Evolutionary conservation across 2,888 invertebrate species (phyloP).

Genomic region (Emesis russula): DNA sequence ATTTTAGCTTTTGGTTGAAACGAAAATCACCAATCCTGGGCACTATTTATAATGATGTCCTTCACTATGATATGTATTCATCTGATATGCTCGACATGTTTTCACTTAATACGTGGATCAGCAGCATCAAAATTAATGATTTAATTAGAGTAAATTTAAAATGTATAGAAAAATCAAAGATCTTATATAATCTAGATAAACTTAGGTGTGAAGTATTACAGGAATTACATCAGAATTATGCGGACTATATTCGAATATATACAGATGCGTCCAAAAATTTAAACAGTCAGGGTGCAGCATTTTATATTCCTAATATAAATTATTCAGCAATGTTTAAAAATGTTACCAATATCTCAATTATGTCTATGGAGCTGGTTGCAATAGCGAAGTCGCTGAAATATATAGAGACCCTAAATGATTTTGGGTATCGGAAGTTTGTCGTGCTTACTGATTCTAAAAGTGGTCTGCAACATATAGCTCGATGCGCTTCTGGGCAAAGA

Average conservation of each 20-base stretch:
- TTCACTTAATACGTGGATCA: not conserved
- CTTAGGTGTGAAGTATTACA: not conserved
- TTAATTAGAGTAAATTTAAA: constrained; percentile 11
- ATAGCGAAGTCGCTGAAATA: too few relatives aligned
- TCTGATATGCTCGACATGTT: not conserved
- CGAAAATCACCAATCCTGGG: not conserved
- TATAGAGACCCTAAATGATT: too few relatives aligned
- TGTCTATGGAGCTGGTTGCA: too few relatives aligned
- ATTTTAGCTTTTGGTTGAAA: not conserved
- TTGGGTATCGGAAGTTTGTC: too few relatives aligned
- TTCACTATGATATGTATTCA: not conserved
- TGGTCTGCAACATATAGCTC: too few relatives aligned
- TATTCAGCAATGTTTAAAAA: too few relatives aligned
- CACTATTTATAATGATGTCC: not conserved
- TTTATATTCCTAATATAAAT: too few relatives aligned
- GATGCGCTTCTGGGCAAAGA: too few relatives aligned
- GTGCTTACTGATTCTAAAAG: too few relatives aligned
- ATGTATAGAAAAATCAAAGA: not conserved
- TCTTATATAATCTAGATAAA: not conserved
- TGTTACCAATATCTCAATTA: too few relatives aligned
- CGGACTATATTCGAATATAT: not conserved
- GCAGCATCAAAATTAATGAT: not conserved
- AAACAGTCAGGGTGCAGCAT: too few relatives aligned
- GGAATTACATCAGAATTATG: not conserved
- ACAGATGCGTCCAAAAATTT: not conserved